A percentile compares a stretch with the other conserved stretches of the same genome.
These are phyloP conservation scores for Heliconius hortense DNA, from an alignment of 2,888 invertebrate genomes.

Conservation along the genomic window DNA sequence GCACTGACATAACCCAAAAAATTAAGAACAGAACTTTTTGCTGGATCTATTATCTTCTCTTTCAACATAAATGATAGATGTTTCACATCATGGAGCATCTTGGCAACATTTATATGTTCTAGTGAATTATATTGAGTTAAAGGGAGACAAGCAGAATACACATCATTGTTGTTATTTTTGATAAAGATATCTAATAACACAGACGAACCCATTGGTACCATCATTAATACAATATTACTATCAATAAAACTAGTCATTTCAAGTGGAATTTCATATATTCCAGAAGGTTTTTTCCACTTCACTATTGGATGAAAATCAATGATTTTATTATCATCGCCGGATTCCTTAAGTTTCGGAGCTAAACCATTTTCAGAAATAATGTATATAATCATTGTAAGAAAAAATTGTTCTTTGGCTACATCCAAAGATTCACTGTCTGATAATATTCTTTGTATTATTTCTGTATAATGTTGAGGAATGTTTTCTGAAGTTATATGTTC, in stretches of 20 bases:
- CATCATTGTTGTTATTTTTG: conserved; percentile 60
- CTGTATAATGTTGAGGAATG: conserved; percentile 56
- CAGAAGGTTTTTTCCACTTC: conserved; percentile 56
- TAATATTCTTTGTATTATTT: conserved; percentile 54
- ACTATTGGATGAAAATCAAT: conserved; percentile 52
- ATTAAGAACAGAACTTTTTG: conserved; percentile 79
- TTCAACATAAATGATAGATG: conserved; percentile 78
- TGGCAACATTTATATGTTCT: conserved; percentile 61
- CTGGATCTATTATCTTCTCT: conserved; percentile 77
- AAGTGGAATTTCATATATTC: conserved; percentile 59
- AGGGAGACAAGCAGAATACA: conserved; percentile 69
- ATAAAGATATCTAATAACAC: conserved; percentile 65
- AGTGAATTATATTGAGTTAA: conserved; percentile 66
- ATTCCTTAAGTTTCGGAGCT: conserved; percentile 51
- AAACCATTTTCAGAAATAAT: conserved; percentile 72
- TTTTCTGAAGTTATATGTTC: conserved; percentile 67
- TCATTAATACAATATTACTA: conserved; percentile 59
- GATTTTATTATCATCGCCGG: conserved; percentile 44
- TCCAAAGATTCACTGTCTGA: conserved; percentile 53
- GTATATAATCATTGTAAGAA: conserved; percentile 63
- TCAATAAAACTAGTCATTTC: conserved; percentile 58
- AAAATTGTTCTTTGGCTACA: conserved; percentile 63
- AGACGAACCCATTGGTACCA: conserved; percentile 64
- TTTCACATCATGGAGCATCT: conserved; percentile 70
- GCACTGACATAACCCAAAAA: conserved; percentile 72